Conservation (phyloP, 2,113 vertebrate species). For the Polypterus bichir region DNA sequence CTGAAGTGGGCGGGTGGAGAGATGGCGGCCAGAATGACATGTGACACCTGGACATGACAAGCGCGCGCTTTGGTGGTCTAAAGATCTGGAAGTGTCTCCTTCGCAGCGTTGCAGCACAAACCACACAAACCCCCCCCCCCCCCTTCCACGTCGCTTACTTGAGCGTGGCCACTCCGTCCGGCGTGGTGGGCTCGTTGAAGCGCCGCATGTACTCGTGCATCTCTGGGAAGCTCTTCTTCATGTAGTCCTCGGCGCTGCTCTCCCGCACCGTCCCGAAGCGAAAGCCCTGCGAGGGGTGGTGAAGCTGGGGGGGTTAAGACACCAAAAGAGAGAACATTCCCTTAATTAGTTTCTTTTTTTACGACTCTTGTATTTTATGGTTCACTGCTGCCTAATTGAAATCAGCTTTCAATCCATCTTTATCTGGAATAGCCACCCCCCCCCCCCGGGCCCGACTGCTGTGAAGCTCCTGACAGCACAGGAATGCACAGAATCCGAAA, state of each 20-base stretch:
- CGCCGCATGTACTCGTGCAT: constrained; percentile 74
- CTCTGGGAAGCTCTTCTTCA: constrained; percentile 82
- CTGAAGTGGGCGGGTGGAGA: no score
- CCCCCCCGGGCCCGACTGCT: background rate
- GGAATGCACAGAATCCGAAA: no score
- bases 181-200: constrained; percentile 73
- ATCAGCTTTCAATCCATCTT: no score
- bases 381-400: no score
- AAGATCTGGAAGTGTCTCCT: no score
- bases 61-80: no score
- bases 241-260: constrained; percentile 84
- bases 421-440: background rate
- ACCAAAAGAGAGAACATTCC: background rate
- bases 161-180: constrained; percentile 66
- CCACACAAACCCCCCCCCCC: background rate
- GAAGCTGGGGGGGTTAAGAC: constrained; percentile 48
- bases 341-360: background rate
- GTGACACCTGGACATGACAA: no score
- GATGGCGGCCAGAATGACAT: no score
- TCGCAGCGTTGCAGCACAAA: no score
- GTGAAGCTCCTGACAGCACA: background rate
- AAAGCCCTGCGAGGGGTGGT: constrained; percentile 74
- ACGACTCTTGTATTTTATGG: no score
- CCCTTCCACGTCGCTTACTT: constrained; percentile 53
- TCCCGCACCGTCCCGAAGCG: constrained; percentile 79